Evolutionary conservation across 2,888 invertebrate species (phyloP).

Genomic region (Lochmaea capreae): DNA sequence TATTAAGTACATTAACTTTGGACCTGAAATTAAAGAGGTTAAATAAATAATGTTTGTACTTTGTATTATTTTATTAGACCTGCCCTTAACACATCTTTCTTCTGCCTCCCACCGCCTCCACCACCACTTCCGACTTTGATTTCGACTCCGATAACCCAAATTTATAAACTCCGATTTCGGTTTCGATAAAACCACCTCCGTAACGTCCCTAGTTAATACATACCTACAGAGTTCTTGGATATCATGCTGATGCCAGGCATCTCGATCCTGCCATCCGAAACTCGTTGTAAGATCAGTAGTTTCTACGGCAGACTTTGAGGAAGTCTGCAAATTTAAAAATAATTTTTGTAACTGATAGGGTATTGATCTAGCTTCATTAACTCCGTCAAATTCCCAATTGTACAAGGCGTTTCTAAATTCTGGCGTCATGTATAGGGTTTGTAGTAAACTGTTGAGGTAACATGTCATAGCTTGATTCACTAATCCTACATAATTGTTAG

Average conservation of each 20-base stretch:
- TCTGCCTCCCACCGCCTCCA: no score
- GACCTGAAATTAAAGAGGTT: no score
- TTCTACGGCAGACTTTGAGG: constrained; percentile 81
- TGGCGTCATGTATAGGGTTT: constrained; percentile 91
- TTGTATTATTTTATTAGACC: no score
- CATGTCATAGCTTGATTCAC: constrained; percentile 95
- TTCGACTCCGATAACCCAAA: no score
- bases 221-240: constrained; percentile 67
- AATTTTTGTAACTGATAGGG: constrained; percentile 88
- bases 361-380: constrained; percentile 79
- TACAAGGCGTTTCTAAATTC: constrained; percentile 91
- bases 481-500: constrained; percentile 76
- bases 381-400: constrained; percentile 82
- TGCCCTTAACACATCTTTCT: no score
- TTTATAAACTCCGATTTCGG: no score
- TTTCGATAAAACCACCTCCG: no score
- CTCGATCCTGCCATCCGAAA: constrained; percentile 89
- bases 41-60: no score
- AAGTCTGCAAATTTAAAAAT: constrained; percentile 87
- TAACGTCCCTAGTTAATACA: background rate
- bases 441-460: constrained; percentile 88
- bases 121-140: no score
- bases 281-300: constrained; percentile 88
- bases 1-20: no score
- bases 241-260: constrained; percentile 94